Conservation (phyloP, 2,888 invertebrate species). For the Metellina segmentata region DNA sequence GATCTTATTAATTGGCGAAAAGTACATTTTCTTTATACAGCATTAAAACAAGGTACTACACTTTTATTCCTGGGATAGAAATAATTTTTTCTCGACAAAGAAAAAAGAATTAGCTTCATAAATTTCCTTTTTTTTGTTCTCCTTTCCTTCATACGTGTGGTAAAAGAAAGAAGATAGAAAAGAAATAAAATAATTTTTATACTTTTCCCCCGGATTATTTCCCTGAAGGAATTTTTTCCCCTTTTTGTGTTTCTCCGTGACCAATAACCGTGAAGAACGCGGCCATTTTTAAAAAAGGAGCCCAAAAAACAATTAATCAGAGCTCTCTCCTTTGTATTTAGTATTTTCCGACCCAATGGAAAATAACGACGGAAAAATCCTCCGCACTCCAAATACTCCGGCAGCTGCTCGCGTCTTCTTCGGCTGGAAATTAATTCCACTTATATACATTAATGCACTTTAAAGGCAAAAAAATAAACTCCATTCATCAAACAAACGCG, state of each 20-base stretch:
- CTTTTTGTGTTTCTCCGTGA: not conserved
- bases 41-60: constrained; percentile 31
- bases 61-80: constrained; percentile 15
- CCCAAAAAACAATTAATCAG: too few relatives aligned
- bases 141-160: not conserved
- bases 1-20: constrained; percentile 36
- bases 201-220: not conserved
- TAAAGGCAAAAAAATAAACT: too few relatives aligned
- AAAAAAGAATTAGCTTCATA: constrained; percentile 12
- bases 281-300: too few relatives aligned
- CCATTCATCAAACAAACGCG: too few relatives aligned
- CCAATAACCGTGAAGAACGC: too few relatives aligned
- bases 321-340: too few relatives aligned
- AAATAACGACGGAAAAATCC: too few relatives aligned
- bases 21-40: constrained; percentile 18
- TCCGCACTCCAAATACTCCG: too few relatives aligned
- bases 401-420: too few relatives aligned
- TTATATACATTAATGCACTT: too few relatives aligned
- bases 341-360: too few relatives aligned
- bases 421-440: too few relatives aligned
- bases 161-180: not conserved
- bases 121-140: constrained; percentile 8
- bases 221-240: not conserved
- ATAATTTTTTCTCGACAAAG: not conserved
- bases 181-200: constrained; percentile 7